These are phyloP conservation scores for Junco hyemalis DNA, from an alignment of 2,113 vertebrate genomes.

Conservation along the genomic window DNA sequence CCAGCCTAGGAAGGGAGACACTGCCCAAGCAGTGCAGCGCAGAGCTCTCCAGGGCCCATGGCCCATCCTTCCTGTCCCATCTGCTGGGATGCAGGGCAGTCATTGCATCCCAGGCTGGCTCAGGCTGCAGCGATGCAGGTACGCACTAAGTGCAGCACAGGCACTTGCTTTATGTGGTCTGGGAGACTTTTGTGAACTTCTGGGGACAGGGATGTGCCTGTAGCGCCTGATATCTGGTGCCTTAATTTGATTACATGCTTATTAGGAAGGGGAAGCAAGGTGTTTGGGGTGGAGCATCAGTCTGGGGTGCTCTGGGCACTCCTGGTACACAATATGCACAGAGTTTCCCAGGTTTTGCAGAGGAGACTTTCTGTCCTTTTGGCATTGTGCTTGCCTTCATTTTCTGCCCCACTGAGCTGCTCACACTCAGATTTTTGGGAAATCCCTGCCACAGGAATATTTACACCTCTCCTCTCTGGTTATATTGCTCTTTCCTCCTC, in stretches of 20 bases:
- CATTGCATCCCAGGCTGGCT: not conserved
- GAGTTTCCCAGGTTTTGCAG: not conserved
- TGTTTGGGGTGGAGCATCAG: not conserved
- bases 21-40: not conserved
- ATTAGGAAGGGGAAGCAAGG: too few relatives aligned
- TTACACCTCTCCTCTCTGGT: not conserved
- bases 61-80: not conserved
- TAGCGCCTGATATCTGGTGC: not conserved
- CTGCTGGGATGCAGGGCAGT: not conserved
- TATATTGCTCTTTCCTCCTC: not conserved
- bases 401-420: too few relatives aligned
- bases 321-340: not conserved
- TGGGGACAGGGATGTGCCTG: not conserved
- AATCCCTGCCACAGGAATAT: not conserved
- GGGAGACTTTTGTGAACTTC: not conserved
- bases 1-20: not conserved
- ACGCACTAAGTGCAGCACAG: rapidly evolving
- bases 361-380: not conserved
- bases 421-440: not conserved
- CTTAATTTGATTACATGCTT: not conserved
- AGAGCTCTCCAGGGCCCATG: not conserved
- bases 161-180: not conserved
- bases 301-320: not conserved
- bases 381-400: not conserved
- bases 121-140: not conserved